Percentiles rank a stretch among this genome's conserved stretches.
phyloP scores from a whole-genome alignment of 2,888 invertebrate genomes.

The Tipula helvola region DNA sequence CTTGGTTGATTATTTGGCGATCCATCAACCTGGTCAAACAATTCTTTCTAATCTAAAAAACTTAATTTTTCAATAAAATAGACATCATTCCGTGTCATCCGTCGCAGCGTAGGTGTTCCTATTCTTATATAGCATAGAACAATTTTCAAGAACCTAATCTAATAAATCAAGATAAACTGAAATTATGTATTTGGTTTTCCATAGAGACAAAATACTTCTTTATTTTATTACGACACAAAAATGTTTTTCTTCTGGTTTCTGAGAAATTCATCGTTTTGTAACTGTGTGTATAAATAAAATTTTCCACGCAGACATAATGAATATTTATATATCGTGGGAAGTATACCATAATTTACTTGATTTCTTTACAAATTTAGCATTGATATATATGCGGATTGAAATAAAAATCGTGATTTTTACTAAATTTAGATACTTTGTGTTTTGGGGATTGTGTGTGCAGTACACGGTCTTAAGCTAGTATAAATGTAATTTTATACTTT shows the following conservation, averaged over 20 bases:
- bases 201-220: neutral
- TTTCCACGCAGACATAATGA: neutral
- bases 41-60: no score
- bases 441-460: neutral
- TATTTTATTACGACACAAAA: neutral
- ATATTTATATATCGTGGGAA: neutral
- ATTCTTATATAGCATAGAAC: no score
- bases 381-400: no score
- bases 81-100: no score
- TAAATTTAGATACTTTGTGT: neutral
- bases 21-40: no score
- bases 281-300: neutral
- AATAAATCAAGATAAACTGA: no score
- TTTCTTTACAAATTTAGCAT: neutral
- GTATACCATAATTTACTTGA: neutral
- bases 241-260: neutral
- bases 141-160: no score
- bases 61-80: no score
- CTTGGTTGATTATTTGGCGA: no score
- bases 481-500: neutral
- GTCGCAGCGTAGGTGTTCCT: no score
- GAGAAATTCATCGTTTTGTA: neutral
- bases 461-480: neutral
- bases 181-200: neutral
- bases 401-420: neutral